phyloP scores from a whole-genome alignment of 2,888 invertebrate genomes.

The Netelia virgata region DNA sequence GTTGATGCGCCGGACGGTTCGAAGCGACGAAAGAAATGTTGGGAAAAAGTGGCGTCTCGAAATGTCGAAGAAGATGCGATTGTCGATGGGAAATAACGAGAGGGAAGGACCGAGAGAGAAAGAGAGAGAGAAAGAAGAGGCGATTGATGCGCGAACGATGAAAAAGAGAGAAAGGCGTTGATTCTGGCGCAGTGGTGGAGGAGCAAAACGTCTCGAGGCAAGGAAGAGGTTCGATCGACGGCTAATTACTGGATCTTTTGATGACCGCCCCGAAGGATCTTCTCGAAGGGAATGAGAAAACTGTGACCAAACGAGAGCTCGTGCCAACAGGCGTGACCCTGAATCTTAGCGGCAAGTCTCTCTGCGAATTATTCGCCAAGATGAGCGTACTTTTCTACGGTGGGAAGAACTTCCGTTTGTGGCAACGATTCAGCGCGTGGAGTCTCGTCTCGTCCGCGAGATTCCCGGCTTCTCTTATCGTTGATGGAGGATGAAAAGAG shows the following conservation, averaged over 20 bases:
- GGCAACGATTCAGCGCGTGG: conserved; percentile 30
- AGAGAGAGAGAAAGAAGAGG: neutral
- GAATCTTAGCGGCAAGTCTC: conserved; percentile 1
- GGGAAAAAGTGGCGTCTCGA: conserved; percentile 52
- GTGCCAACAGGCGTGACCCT: conserved; percentile 82
- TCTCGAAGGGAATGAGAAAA: conserved; percentile 69
- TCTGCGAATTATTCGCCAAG: neutral
- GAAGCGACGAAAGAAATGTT: conserved; percentile 23
- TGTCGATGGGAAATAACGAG: conserved; percentile 27
- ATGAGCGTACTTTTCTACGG: neutral
- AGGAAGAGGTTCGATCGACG: conserved; percentile 56
- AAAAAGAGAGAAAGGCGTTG: too few relatives aligned
- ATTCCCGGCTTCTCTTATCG: neutral
- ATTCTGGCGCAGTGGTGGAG: too few relatives aligned
- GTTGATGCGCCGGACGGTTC: conserved; percentile 23
- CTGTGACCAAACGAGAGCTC: conserved; percentile 80
- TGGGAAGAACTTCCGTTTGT: conserved; percentile 38
- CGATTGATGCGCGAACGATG: too few relatives aligned
- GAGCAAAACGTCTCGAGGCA: too few relatives aligned
- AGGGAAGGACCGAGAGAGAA: conserved; percentile 8
- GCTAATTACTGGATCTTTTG: conserved; percentile 58
- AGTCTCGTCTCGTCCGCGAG: conserved; percentile 3
- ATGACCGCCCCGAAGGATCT: conserved; percentile 58
- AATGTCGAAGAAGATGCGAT: conserved; percentile 36
- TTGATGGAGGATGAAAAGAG: too few relatives aligned